A percentile compares a stretch with the other conserved stretches of the same genome.
Evolutionary conservation across 2,797 vertebrate genomes (phyloP).

Genomic region (Euthynnus affinis): DNA sequence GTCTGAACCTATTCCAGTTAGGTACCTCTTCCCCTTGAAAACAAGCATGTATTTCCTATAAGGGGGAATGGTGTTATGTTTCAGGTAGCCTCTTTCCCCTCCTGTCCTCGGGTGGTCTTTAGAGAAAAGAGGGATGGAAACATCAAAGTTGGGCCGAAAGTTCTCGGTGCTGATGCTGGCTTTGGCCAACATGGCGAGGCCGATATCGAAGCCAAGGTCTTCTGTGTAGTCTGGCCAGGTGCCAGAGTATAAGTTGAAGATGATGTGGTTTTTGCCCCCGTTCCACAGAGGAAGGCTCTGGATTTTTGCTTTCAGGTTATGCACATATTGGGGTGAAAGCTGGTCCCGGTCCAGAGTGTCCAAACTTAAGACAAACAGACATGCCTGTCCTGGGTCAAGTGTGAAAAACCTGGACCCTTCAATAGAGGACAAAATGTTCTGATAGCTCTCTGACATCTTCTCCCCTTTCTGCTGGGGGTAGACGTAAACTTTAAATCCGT

Average conservation of each 20-base stretch:
- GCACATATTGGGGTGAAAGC: constrained; percentile 97
- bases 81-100: constrained; percentile 95
- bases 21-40: constrained; percentile 99
- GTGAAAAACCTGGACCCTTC: constrained; percentile 96
- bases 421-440: constrained; percentile 95
- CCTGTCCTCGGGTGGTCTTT: constrained; percentile 98
- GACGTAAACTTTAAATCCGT: constrained; percentile 96
- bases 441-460: constrained; percentile 98
- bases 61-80: constrained; percentile 96
- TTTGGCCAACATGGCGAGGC: constrained; percentile 98
- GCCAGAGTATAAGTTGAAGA: constrained; percentile 99
- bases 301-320: constrained; percentile 95
- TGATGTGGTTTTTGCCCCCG: constrained; percentile 97
- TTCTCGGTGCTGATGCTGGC: constrained; percentile 98
- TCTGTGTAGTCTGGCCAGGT: constrained; percentile 99
- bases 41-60: constrained; percentile 99
- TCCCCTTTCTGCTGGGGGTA: constrained; percentile 98
- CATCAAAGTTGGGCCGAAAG: constrained; percentile 96
- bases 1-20: constrained; percentile 99
- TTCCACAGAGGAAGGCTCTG: constrained; percentile 97
- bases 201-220: constrained; percentile 97
- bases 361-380: constrained; percentile 95
- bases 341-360: constrained; percentile 98
- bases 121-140: constrained; percentile 98
- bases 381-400: constrained; percentile 94